Percentiles rank a stretch among this genome's conserved stretches.
Evolutionary conservation across 2,797 vertebrate species (phyloP).

Genomic region (Novumbra hubbsi): DNA sequence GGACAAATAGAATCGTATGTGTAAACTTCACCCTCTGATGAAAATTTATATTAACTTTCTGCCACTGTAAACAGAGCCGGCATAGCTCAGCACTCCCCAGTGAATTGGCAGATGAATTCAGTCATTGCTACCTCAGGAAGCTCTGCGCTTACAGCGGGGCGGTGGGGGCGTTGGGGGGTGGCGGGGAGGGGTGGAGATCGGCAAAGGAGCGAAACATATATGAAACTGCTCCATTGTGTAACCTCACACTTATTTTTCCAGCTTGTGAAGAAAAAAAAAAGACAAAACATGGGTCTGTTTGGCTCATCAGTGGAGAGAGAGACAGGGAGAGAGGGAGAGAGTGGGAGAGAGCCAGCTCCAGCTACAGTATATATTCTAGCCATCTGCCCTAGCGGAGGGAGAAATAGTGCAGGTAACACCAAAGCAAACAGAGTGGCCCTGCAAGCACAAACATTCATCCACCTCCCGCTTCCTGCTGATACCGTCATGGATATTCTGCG

Average conservation of each 20-base stretch:
- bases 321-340: slow-evolving; percentile 15
- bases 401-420: slow-evolving; percentile 85
- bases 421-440: slow-evolving; percentile 75
- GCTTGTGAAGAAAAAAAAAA: slow-evolving; percentile 60
- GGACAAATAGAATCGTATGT: slow-evolving; percentile 99
- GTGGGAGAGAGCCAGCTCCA: not conserved
- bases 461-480: slow-evolving; percentile 78
- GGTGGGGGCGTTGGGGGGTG: not conserved
- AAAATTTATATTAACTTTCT: slow-evolving; percentile 99
- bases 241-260: slow-evolving; percentile 86
- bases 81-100: slow-evolving; percentile 96
- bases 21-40: slow-evolving; percentile 99
- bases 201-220: slow-evolving; percentile 65
- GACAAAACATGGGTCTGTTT: slow-evolving; percentile 92
- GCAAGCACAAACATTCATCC: slow-evolving; percentile 79
- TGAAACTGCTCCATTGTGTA: slow-evolving; percentile 90
- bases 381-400: not conserved
- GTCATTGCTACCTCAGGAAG: slow-evolving; percentile 93
- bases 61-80: slow-evolving; percentile 99
- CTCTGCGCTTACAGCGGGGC: slow-evolving; percentile 64
- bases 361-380: not conserved
- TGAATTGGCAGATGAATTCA: slow-evolving; percentile 99
- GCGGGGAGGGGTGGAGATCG: not conserved
- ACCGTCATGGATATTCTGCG: slow-evolving; percentile 80
- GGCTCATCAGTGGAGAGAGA: slow-evolving; percentile 85